phyloP scores from a whole-genome alignment of 2,113 vertebrate species.

The Gallinago paraguaiae region DNA sequence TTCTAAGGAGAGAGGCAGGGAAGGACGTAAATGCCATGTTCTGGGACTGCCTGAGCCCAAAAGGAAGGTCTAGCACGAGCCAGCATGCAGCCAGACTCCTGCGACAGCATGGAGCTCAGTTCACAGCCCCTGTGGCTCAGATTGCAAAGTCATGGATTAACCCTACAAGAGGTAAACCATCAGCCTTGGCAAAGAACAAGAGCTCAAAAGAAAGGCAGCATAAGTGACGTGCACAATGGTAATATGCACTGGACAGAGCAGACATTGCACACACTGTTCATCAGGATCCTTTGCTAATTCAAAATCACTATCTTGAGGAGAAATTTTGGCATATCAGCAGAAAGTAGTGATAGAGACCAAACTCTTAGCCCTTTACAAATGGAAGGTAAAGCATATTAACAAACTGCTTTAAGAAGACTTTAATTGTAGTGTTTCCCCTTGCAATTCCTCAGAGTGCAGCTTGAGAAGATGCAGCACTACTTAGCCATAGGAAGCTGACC shows the following conservation, averaged over 20 bases:
- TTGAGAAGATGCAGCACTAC: background rate
- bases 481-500: background rate
- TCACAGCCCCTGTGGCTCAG: background rate
- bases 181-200: background rate
- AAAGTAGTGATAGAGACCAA: background rate
- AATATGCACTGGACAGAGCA: background rate
- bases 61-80: background rate
- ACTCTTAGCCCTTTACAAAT: background rate
- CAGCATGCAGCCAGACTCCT: background rate
- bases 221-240: too few species aligned
- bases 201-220: background rate
- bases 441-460: background rate
- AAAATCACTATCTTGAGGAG: background rate
- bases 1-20: conserved; percentile 30
- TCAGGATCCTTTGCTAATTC: background rate
- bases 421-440: background rate
- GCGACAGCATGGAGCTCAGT: accelerated
- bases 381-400: background rate
- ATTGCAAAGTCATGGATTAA: background rate
- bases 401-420: background rate
- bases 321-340: background rate
- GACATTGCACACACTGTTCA: background rate
- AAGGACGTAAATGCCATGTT: background rate
- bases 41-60: background rate
- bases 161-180: background rate